Conservation (phyloP, 1,140 invertebrate species). For the Saccostrea echinata region DNA sequence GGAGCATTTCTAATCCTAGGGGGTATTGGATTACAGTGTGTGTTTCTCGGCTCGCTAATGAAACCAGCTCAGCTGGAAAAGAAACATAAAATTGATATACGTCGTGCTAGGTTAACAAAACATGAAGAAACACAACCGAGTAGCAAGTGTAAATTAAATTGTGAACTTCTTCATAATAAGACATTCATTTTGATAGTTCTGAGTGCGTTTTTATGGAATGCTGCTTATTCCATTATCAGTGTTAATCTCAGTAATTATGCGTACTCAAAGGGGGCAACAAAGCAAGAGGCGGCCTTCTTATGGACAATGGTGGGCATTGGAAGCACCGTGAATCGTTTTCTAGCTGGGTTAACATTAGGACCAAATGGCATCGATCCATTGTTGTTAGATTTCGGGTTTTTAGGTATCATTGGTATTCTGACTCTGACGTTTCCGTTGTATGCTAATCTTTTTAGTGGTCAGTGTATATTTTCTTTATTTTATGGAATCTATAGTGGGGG, state of each 20-base stretch:
- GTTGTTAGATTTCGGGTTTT: slow-evolving; percentile 55
- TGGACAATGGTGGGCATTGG: slow-evolving; percentile 53
- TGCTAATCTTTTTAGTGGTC: slow-evolving; percentile 42
- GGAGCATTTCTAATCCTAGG: slow-evolving; percentile 90
- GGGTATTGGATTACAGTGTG: slow-evolving; percentile 87
- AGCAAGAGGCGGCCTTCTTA: slow-evolving; percentile 54
- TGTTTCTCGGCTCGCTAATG: slow-evolving; percentile 54
- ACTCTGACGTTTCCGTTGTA: slow-evolving; percentile 54
- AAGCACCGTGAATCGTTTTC: slow-evolving; percentile 51
- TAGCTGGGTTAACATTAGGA: slow-evolving; percentile 53
- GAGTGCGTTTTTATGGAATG: slow-evolving; percentile 47
- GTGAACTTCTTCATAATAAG: slow-evolving; percentile 45
- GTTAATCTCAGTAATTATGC: slow-evolving; percentile 56
- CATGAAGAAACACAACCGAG: neutral
- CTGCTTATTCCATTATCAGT: slow-evolving; percentile 50
- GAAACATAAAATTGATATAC: slow-evolving; percentile 18
- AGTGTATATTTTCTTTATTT: slow-evolving; percentile 50
- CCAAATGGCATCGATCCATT: slow-evolving; percentile 52
- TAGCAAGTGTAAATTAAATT: neutral
- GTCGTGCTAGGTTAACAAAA: neutral
- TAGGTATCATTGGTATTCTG: slow-evolving; percentile 52
- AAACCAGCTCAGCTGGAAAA: slow-evolving; percentile 43
- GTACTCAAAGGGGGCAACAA: slow-evolving; percentile 38
- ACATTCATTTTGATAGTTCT: slow-evolving; percentile 43
- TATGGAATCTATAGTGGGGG: slow-evolving; percentile 59